These are phyloP conservation scores for Aspidoscelis tigris DNA, from an alignment of 2,113 vertebrate species.

Conservation along the genomic window DNA sequence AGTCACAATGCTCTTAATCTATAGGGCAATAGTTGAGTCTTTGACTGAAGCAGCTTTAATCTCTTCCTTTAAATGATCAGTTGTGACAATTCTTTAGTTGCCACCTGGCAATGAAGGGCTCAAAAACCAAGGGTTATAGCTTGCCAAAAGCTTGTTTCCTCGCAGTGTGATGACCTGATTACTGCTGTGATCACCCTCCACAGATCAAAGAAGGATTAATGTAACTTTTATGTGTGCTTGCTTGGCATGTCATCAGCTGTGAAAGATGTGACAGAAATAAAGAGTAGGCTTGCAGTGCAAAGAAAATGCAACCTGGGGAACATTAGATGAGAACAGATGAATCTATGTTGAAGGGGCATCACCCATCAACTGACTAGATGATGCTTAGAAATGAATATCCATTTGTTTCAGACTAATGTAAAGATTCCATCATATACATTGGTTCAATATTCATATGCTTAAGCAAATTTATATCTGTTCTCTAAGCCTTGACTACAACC, in stretches of 20 bases:
- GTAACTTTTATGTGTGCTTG: constrained; percentile 29
- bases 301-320: not conserved
- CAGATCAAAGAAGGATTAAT: constrained; percentile 50
- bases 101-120: constrained; percentile 46
- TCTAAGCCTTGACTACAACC: not conserved
- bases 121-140: not conserved
- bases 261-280: not conserved
- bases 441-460: not conserved
- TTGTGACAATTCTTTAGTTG: constrained; percentile 38
- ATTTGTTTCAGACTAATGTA: not conserved
- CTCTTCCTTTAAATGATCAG: constrained; percentile 31
- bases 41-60: constrained; percentile 35
- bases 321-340: not conserved
- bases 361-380: not conserved
- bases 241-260: constrained; percentile 8
- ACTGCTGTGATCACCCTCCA: constrained; percentile 26
- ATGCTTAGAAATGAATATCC: not conserved
- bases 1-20: constrained; percentile 42
- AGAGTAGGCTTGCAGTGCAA: constrained; percentile 18
- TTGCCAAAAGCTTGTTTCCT: constrained; percentile 22
- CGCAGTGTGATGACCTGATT: constrained; percentile 29
- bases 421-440: too few relatives aligned
- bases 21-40: constrained; percentile 38
- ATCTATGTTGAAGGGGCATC: not conserved
- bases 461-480: not conserved